Base-by-base conservation (phyloP, 2,888 invertebrate genomes). In the Oasisia sp. region DNA sequence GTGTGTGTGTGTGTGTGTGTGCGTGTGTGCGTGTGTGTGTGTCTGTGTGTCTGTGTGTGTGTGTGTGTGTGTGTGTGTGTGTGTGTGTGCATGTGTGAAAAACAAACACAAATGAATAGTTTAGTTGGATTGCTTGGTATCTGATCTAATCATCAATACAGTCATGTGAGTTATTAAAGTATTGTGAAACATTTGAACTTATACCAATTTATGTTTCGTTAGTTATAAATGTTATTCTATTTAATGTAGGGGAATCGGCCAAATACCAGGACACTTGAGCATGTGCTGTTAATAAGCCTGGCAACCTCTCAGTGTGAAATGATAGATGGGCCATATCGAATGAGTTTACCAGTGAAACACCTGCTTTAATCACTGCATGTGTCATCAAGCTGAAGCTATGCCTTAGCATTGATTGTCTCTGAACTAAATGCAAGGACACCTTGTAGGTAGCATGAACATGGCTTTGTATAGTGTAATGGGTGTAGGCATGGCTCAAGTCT, bases 351-450 rank as follows among this genome's bases (percentile, higher is more conserved):
- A 27, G 74, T 74, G 74, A 74, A 74, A 74, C 74, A 74, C 74
- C 74, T 74, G 74, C 74, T 74, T 74, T 74, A 74, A 74, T 74
- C n/a, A 74, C n/a, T 74, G 74, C 27, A 74, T 74, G 27, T 74
- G 27, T 74, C 74, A 74, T 74, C 27, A 74, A 19, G n/a, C 74
- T 74, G 74, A 74, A 74, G 7, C 74, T 19, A 27, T 74, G 27
- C 19, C 74, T 5, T 74, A 27, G 74, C 74, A 74, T 74, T 74
- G 19, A 74, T 74, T 74, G 27, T 74, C 74, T 74, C 74, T 74
- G 74, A 74, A 74, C 74, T 74, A 74, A 74, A 27, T 74, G 0
- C 14, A 74, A 74, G 27, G 74, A 74, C 74, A 19, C 14, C 2
- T 74, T 19, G 74, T 74, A 74, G 19, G 74, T 74, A 74, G 74